Evolutionary conservation across 2,888 invertebrate species (phyloP), one percentile per base, ranked within the genome.

Genomic region (Marasmarcha lunaedactyla): DNA sequence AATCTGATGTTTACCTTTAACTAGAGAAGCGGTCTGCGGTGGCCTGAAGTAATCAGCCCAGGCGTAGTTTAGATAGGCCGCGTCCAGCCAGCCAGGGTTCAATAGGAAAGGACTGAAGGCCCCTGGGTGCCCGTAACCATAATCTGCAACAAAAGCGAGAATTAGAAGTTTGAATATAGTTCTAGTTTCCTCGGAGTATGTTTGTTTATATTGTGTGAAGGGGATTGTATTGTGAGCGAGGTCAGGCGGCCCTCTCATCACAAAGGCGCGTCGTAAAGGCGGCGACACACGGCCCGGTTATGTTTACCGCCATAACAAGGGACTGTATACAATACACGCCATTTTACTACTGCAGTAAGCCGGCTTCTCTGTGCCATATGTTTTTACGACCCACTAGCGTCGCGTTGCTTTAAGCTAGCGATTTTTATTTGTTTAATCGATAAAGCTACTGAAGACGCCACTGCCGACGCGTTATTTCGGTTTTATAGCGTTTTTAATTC

Each of bases 21-120:
- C 71, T 46, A 90, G 70, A 2, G 87, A 42, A 27, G 70, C 61
- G 15, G 68, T 51, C 38, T 81, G 83, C 2, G 85, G 86, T 42
- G 84, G 83, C 55, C 86, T 77, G 68, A 92, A 89, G 64, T 91
- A 92, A 59, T 92, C 92, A 1, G 84, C 86, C 79, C 89, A 89
- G 35, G 90, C 88, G 65, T 93, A 93, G 55, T 89, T 89, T 72
- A 93, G 87, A 67, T 93, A 93, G 3, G 92, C 90, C 1, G 92
- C 90, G 60, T 95, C 95, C 51, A 95, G 72, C 92, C 94, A 94
- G 26, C 91, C 90, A 0, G 93, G 91, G 59, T 92, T 92, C 42
- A 94, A 73, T 46, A 95, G 84, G 69, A 93, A 91, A 1, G 91
- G 92, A 55, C 89, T 90, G 65, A 92, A 91, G 14, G 88, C 88